A percentile compares a stretch with the other conserved stretches of the same genome.
phyloP scores from a whole-genome alignment of 2,113 vertebrate genomes.

The Cacatua alba region DNA sequence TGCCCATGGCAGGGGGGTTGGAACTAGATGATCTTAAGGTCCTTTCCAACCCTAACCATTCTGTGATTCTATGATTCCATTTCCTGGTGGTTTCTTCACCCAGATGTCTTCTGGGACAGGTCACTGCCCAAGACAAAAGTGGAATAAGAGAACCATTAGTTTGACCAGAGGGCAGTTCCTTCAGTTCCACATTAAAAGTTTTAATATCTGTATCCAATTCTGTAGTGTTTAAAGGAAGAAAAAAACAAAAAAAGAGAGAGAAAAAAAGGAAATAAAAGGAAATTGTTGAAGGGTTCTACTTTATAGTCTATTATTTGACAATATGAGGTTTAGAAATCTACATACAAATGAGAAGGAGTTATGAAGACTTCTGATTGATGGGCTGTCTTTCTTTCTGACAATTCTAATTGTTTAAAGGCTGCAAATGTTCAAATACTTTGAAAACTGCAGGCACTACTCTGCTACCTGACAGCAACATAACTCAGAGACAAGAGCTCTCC shows the following conservation, averaged over 20 bases:
- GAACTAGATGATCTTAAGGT: too few relatives aligned
- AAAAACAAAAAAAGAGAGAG: background rate
- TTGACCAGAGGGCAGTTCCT: background rate
- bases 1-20: too few relatives aligned
- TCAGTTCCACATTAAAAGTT: background rate
- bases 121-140: background rate
- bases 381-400: background rate
- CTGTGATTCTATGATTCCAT: too few relatives aligned
- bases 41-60: too few relatives aligned
- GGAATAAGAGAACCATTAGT: background rate
- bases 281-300: background rate
- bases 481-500: background rate
- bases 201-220: background rate
- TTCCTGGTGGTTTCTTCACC: background rate
- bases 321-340: background rate
- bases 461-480: background rate
- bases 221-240: background rate
- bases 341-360: background rate
- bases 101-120: background rate
- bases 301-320: background rate
- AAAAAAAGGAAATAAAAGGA: background rate
- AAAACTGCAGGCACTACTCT: background rate
- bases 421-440: background rate
- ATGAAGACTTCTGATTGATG: constrained; percentile 13
- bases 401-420: background rate